Conservation (phyloP, 1,140 invertebrate species). For the Orussus abietinus region DNA sequence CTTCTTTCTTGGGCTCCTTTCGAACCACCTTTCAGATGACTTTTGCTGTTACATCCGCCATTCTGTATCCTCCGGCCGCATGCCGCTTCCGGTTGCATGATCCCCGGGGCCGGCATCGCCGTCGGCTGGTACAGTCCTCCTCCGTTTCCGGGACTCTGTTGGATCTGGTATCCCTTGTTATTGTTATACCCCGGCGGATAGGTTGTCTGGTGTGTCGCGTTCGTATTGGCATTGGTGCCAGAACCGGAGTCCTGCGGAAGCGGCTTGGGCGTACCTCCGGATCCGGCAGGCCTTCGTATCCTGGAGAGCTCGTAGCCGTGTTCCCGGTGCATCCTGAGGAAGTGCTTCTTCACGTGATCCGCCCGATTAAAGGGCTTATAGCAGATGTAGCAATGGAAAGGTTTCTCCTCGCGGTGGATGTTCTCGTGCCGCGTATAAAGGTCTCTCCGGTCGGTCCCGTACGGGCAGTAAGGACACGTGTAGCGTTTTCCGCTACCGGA, state of each 20-base stretch:
- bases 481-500: constrained; percentile 65
- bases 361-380: constrained; percentile 89
- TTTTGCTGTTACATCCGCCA: constrained; percentile 47
- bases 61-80: constrained; percentile 37
- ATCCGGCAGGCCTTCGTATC: constrained; percentile 58
- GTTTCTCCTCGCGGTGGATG: constrained; percentile 90
- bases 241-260: constrained; percentile 15
- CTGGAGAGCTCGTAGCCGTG: constrained; percentile 80
- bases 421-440: constrained; percentile 94
- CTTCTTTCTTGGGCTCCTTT: constrained; percentile 45
- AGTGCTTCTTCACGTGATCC: constrained; percentile 94
- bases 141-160: constrained; percentile 21
- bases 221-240: constrained; percentile 22
- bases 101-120: constrained; percentile 29
- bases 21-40: constrained; percentile 40
- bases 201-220: too few relatives aligned
- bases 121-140: constrained; percentile 29
- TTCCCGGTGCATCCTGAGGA: constrained; percentile 84
- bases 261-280: constrained; percentile 26
- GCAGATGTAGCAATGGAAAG: constrained; percentile 89
- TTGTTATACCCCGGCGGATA: constrained; percentile 34
- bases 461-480: constrained; percentile 80
- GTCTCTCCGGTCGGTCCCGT: constrained; percentile 87
- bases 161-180: constrained; percentile 42
- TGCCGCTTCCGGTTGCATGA: constrained; percentile 29